These are phyloP conservation scores for Stictonetta naevosa DNA, from an alignment of 2,113 vertebrate species.

Conservation along the genomic window DNA sequence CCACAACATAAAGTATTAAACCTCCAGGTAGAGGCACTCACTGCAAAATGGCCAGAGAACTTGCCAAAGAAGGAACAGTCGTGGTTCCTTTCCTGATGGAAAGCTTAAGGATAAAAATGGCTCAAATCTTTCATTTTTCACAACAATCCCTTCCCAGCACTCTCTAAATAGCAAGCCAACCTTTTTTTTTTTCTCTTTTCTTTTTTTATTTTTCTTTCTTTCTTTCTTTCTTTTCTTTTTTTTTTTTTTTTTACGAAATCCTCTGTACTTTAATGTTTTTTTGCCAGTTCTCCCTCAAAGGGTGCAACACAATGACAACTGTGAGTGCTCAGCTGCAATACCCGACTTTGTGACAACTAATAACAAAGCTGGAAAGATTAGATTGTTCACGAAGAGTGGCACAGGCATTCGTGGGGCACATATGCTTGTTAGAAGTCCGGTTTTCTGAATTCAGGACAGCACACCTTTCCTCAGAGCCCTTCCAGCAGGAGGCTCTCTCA, in stretches of 20 bases:
- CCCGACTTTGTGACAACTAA: background rate
- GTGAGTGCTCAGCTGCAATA: background rate
- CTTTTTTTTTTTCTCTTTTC: background rate
- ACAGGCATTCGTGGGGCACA: background rate
- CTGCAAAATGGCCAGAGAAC: background rate
- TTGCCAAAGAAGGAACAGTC: background rate
- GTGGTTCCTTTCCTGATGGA: background rate
- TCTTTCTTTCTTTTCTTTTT: background rate
- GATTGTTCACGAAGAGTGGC: background rate
- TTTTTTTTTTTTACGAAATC: background rate
- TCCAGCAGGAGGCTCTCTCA: background rate
- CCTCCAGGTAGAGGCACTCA: background rate
- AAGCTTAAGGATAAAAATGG: background rate
- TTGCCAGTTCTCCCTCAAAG: background rate
- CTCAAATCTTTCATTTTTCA: background rate
- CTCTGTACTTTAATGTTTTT: background rate
- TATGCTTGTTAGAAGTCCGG: background rate
- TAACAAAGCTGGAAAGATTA: background rate
- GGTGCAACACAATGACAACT: background rate
- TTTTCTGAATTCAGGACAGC: background rate
- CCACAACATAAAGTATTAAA: background rate
- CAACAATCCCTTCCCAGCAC: background rate
- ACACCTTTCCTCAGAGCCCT: constrained; percentile 12
- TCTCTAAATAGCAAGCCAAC: background rate
- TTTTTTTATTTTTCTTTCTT: background rate